A percentile compares a stretch with the other conserved stretches of the same genome.
phyloP scores from a whole-genome alignment of 2,888 invertebrate genomes.

The Ichneumoninae sp. region DNA sequence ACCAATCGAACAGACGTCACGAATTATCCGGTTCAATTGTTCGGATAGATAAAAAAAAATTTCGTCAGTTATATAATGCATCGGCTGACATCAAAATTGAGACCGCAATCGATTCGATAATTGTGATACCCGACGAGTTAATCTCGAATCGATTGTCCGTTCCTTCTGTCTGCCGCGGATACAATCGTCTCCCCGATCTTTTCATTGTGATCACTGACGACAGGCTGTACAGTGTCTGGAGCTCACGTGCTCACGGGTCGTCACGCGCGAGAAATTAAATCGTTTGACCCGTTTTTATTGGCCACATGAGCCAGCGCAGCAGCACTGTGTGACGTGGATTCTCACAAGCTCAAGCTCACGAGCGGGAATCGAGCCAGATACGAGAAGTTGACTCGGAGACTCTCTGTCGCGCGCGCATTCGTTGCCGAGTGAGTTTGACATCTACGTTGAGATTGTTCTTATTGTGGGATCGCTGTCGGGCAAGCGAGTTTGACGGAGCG shows the following conservation, averaged over 20 bases:
- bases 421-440: slow-evolving; percentile 12
- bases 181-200: not conserved
- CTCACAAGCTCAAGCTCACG: slow-evolving; percentile 16
- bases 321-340: not conserved
- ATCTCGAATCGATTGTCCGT: not conserved
- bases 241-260: slow-evolving; percentile 17
- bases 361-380: slow-evolving; percentile 59
- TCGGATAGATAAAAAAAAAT: slow-evolving; percentile 29
- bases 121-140: not conserved
- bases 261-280: slow-evolving; percentile 70
- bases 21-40: not conserved
- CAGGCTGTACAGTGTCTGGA: slow-evolving; percentile 5
- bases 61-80: slow-evolving; percentile 3
- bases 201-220: not conserved
- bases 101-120: not conserved
- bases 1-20: not conserved
- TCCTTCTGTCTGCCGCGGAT: not conserved
- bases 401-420: not conserved
- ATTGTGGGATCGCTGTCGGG: slow-evolving; percentile 11
- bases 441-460: slow-evolving; percentile 10
- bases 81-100: not conserved
- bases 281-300: slow-evolving; percentile 79
- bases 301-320: slow-evolving; percentile 14
- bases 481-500: not conserved
- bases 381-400: not conserved